Evolutionary conservation across 2,113 vertebrate genomes (phyloP).

Genomic region (Sinocyclocheilus rhinocerous): DNA sequence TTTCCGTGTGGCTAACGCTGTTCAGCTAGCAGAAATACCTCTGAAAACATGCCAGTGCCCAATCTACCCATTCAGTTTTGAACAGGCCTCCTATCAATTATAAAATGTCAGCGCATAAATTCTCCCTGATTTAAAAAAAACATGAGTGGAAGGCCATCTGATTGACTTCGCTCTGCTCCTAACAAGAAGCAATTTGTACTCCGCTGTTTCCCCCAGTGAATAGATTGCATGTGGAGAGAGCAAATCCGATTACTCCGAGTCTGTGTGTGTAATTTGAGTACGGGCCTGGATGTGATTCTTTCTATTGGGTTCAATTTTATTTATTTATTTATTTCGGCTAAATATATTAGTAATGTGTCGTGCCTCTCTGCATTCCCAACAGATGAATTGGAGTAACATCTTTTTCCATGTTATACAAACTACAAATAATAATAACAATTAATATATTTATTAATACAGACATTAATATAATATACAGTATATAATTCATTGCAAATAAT

Average conservation of each 20-base stretch:
- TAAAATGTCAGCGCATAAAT: conserved; percentile 41
- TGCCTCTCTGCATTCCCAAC: neutral
- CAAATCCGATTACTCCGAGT: conserved; percentile 38
- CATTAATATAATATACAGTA: neutral
- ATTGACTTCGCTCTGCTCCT: no score
- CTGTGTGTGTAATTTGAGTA: conserved; percentile 25
- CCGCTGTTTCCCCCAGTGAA: conserved; percentile 32
- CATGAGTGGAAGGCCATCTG: conserved; percentile 28
- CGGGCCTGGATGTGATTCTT: neutral
- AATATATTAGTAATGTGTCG: neutral
- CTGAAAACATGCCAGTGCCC: conserved; percentile 22
- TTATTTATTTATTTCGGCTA: conserved; percentile 1
- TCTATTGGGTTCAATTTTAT: conserved; percentile 1
- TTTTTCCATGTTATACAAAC: neutral
- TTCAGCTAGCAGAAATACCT: neutral
- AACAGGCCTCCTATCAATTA: conserved; percentile 28
- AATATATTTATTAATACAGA: neutral
- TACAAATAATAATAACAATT: neutral
- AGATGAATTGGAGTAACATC: neutral
- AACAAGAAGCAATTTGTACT: conserved; percentile 45
- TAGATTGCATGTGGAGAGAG: conserved; percentile 33
- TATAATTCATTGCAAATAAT: neutral
- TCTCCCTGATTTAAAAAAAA: conserved; percentile 42
- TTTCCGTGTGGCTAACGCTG: neutral
- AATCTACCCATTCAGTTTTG: conserved; percentile 20